phyloP scores from a whole-genome alignment of 2,113 vertebrate genomes.

The Brevimyrus niger region DNA sequence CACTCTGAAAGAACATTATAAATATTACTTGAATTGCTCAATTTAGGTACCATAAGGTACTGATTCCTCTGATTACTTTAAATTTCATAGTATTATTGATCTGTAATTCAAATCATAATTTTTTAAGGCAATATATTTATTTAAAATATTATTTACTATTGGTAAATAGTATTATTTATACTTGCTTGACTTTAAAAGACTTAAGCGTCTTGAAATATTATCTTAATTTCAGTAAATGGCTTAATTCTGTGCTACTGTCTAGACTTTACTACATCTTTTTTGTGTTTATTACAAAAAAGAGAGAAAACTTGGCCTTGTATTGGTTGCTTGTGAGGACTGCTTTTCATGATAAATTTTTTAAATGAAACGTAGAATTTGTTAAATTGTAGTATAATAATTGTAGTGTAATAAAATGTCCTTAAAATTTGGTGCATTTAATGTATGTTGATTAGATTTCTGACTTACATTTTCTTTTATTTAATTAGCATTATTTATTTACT shows the following conservation, averaged over 20 bases:
- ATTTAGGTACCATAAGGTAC: background rate
- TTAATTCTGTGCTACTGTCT: background rate
- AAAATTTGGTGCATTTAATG: background rate
- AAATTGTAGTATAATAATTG: too few species aligned
- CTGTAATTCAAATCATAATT: background rate
- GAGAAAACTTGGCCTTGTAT: background rate
- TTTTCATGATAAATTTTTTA: background rate
- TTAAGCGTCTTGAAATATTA: background rate
- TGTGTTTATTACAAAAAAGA: background rate
- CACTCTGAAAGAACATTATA: background rate
- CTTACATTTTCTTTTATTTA: background rate
- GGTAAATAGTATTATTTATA: too few species aligned
- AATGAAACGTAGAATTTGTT: background rate
- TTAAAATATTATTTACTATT: too few species aligned
- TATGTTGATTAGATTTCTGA: background rate
- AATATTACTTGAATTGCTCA: background rate
- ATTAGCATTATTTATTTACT: background rate
- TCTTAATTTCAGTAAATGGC: background rate
- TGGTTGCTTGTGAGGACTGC: background rate
- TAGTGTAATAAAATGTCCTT: background rate
- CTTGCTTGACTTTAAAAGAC: background rate
- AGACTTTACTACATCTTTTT: background rate
- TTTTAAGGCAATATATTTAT: background rate
- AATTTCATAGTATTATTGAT: background rate
- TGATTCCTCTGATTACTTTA: background rate